Conservation (phyloP, 2,888 invertebrate species). For the Lasioglossum calceatum region DNA sequence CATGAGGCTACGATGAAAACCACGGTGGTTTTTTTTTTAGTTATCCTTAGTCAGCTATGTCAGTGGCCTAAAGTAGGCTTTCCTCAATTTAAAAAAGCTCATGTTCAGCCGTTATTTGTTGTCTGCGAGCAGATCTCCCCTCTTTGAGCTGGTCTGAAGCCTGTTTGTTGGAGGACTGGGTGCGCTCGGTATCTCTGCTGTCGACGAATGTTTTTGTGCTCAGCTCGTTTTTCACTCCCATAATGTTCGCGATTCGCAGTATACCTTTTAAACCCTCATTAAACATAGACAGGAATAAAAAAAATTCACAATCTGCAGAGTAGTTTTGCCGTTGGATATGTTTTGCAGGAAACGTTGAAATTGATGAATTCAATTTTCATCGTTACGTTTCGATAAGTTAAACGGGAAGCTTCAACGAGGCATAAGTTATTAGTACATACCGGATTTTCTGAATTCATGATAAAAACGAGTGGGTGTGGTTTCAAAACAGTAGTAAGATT, state of each 20-base stretch:
- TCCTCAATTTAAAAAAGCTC: constrained; percentile 4
- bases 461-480: too few species aligned
- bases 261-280: neutral
- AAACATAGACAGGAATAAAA: neutral
- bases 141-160: neutral
- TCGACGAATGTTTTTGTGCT: neutral
- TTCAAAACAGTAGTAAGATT: too few species aligned
- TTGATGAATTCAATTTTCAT: neutral
- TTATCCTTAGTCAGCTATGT: neutral
- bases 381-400: too few species aligned
- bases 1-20: neutral
- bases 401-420: too few species aligned
- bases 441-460: too few species aligned
- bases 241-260: neutral
- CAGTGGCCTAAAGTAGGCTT: neutral
- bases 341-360: neutral
- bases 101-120: neutral
- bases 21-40: neutral
- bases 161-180: neutral
- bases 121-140: neutral
- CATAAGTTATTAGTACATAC: too few species aligned
- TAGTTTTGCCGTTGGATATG: neutral
- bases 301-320: neutral
- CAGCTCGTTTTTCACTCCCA: neutral
- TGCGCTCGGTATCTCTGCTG: neutral